These are phyloP conservation scores for Eulemur albifrons DNA, from an alignment of 2,797 vertebrate genomes.

Conservation along the genomic window DNA sequence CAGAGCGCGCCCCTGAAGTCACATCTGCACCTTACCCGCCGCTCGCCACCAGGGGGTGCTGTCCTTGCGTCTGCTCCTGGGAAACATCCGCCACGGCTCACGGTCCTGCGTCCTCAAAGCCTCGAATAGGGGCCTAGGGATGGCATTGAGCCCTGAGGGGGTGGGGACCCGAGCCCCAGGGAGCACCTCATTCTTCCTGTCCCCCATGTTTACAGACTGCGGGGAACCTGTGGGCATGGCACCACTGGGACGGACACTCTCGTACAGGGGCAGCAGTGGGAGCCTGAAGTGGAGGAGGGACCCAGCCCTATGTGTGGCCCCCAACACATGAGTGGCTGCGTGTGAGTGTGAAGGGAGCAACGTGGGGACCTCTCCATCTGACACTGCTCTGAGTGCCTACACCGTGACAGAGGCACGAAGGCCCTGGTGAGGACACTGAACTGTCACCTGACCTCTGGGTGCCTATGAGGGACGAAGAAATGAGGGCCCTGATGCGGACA, in stretches of 20 bases:
- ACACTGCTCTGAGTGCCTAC: neutral
- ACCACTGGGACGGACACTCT: neutral
- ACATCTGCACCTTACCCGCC: accelerated
- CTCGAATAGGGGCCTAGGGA: neutral
- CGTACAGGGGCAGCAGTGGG: neutral
- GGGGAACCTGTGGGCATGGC: neutral
- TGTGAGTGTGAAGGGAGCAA: neutral
- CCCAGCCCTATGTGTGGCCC: neutral
- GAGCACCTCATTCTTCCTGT: neutral
- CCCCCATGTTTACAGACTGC: neutral
- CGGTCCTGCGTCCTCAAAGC: neutral
- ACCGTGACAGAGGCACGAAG: neutral
- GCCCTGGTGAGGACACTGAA: neutral
- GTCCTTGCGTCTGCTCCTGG: neutral
- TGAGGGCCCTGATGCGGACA: neutral
- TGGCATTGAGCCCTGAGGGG: neutral
- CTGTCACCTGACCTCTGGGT: neutral
- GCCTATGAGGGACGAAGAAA: neutral
- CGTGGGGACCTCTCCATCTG: neutral
- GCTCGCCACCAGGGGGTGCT: neutral
- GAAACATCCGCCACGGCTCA: neutral
- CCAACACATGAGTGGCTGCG: neutral
- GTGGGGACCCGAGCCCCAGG: neutral
- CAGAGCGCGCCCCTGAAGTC: neutral
- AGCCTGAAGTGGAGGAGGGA: neutral